These are phyloP conservation scores for Adelges cooleyi DNA, from an alignment of 1,140 invertebrate species.

Conservation along the genomic window DNA sequence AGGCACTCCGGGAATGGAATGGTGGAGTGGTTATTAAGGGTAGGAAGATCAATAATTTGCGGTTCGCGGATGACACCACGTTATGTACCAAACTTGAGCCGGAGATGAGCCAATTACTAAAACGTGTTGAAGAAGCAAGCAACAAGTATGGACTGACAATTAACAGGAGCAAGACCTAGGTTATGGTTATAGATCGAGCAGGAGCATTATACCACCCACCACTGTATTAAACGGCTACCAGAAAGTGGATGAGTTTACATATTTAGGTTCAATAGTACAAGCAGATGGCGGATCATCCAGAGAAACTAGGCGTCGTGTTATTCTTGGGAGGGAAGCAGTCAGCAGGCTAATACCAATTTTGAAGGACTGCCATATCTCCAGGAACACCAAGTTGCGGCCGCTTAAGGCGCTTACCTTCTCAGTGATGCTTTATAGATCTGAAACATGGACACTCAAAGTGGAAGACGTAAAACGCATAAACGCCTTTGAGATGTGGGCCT, in stretches of 20 bases:
- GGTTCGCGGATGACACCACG: constrained; percentile 31
- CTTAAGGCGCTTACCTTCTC: background rate
- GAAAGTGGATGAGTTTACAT: background rate
- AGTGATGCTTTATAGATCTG: too few relatives aligned
- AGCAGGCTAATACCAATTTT: too few relatives aligned
- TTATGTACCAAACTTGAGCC: too few relatives aligned
- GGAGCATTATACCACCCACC: background rate
- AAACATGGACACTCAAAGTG: background rate
- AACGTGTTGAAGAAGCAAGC: too few relatives aligned
- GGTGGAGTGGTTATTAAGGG: constrained; percentile 21
- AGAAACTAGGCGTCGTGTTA: too few relatives aligned
- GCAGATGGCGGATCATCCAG: background rate
- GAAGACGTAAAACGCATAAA: background rate
- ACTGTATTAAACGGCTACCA: background rate
- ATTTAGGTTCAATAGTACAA: background rate
- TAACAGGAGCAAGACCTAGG: background rate
- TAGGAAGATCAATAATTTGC: constrained; percentile 18
- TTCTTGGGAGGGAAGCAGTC: background rate
- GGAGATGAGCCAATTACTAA: background rate
- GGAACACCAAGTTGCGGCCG: background rate
- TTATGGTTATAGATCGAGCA: constrained; percentile 12
- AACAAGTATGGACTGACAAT: too few relatives aligned
- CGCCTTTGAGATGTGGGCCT: too few relatives aligned
- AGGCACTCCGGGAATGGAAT: too few relatives aligned
- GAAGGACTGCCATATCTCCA: background rate